Evolutionary conservation across 2,113 vertebrate genomes (phyloP).

Genomic region (Callaeas wilsoni): DNA sequence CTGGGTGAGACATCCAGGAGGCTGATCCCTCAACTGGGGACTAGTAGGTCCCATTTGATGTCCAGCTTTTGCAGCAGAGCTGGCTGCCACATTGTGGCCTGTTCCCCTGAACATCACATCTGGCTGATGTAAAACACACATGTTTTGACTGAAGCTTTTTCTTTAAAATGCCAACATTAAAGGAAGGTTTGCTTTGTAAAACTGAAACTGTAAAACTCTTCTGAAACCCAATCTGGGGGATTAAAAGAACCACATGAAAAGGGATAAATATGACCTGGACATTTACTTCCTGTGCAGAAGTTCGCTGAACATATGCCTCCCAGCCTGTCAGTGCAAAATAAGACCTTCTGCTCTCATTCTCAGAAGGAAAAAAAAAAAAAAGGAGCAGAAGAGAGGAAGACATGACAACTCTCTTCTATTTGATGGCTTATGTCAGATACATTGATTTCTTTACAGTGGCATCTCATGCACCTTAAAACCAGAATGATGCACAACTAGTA

Average conservation of each 20-base stretch:
- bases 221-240: slow-evolving; percentile 85
- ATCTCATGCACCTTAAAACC: neutral
- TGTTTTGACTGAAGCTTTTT: slow-evolving; percentile 87
- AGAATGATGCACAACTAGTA: neutral
- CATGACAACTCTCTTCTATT: neutral
- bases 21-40: neutral
- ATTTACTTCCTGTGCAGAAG: slow-evolving; percentile 92
- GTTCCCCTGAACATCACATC: slow-evolving; percentile 72
- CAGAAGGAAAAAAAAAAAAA: neutral
- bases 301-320: slow-evolving; percentile 88
- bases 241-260: slow-evolving; percentile 95
- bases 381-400: neutral
- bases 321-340: slow-evolving; percentile 66
- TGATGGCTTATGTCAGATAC: neutral
- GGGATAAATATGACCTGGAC: slow-evolving; percentile 79
- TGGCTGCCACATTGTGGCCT: slow-evolving; percentile 71
- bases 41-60: neutral
- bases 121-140: slow-evolving; percentile 92
- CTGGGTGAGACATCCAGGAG: neutral
- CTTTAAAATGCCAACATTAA: slow-evolving; percentile 91
- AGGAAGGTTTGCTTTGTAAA: slow-evolving; percentile 90
- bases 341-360: slow-evolving; percentile 45
- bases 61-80: slow-evolving; percentile 23
- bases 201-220: slow-evolving; percentile 81
- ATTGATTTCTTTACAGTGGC: neutral